Evolutionary conservation across 2,113 vertebrate genomes (phyloP), one percentile per base, ranked within the genome.

Genomic region (Nycticorax nycticorax): DNA sequence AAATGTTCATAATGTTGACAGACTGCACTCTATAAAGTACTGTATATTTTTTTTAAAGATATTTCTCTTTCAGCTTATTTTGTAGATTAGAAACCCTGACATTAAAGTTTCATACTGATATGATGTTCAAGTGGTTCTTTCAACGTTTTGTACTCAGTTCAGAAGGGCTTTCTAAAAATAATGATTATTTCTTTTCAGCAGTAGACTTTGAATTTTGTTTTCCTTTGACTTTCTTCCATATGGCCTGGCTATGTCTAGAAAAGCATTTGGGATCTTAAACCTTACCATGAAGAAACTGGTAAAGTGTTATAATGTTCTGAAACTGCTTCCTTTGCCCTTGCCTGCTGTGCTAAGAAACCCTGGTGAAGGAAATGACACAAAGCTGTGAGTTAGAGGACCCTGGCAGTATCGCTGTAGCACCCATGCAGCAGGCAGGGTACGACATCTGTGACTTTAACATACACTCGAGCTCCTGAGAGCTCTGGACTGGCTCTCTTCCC

Each of bases 391-490:
- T 16, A 2, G 19, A 68, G 62, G 12, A 18, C 7, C 7, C 8
- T 39, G 48, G 14, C 21, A 4, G 2, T 2, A 3, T 0, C 0
- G 13, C 35, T 47, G 9, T 33, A 18, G 16, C 1, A 4, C 16
- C 17, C 4, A 12, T 5, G 35, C 48, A 5, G 50, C 5, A 7
- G 53, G n/a, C 59, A 45, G 6, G 14, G 14, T 7, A 0, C 3
- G 8, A 39, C 3, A 7, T 18, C 22, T 24, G 47, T 35, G 52
- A 6, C 19, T 57, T 30, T 1, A 19, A 14, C 8, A 33, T 7
- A 4, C 3, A 0, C 19, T 52, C 2, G 8, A 30, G 30, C 18
- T 78, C 62, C 56, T 17, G 47, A 14, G 32, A 32, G 33, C 21
- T 30, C 21, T 22, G n/a, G 8, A 6, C 14, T 27, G 35, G 15